These are phyloP conservation scores for Drosophila anomalipes DNA, from an alignment of 2,888 invertebrate species.

Conservation along the genomic window DNA sequence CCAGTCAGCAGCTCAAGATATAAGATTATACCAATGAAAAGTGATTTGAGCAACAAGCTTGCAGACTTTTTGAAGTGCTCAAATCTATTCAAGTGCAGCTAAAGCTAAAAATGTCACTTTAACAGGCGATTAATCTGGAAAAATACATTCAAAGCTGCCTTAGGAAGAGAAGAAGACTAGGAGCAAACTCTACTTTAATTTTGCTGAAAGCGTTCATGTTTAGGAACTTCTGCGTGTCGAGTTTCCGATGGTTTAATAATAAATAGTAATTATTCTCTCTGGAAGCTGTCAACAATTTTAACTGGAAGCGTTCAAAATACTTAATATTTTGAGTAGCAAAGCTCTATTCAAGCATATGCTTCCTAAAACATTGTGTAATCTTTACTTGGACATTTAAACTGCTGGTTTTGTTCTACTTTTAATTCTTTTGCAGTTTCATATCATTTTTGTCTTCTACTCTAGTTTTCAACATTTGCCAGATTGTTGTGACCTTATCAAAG, in stretches of 20 bases:
- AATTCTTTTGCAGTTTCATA: not conserved
- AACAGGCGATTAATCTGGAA: not conserved
- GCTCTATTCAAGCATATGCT: not conserved
- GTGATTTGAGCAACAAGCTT: conserved; percentile 27
- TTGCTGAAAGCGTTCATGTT: not conserved
- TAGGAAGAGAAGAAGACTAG: not conserved
- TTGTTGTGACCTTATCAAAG: conserved; percentile 19
- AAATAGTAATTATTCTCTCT: not conserved
- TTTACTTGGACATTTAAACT: not conserved
- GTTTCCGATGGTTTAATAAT: not conserved
- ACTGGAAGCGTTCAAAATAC: not conserved
- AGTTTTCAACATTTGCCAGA: no score
- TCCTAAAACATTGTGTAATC: not conserved
- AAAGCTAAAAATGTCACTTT: not conserved
- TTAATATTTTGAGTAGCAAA: not conserved
- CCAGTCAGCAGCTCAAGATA: conserved; percentile 51
- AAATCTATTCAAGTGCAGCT: not conserved
- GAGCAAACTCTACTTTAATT: not conserved
- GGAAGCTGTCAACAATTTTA: not conserved
- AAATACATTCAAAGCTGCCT: not conserved
- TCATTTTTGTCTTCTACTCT: not conserved
- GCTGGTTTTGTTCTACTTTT: not conserved
- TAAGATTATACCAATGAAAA: conserved; percentile 39
- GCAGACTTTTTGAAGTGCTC: conserved; percentile 1
- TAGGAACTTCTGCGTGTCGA: not conserved